Percentiles rank a stretch among this genome's conserved stretches.
Conservation (phyloP, 2,888 invertebrate genomes). For the Tineola bisselliella region DNA sequence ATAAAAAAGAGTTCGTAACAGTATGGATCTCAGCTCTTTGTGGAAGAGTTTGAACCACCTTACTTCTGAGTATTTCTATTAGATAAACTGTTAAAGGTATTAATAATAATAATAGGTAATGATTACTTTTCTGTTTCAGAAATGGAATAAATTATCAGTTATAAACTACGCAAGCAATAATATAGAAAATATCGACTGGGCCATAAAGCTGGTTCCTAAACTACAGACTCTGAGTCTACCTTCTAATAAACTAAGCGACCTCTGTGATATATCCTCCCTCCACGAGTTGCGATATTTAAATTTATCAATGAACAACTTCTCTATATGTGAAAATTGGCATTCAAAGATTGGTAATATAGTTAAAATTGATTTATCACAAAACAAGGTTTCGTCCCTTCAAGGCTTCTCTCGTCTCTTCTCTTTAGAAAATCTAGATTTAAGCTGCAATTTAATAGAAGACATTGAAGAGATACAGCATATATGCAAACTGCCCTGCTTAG, state of each 20-base stretch:
- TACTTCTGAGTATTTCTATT: too few species aligned
- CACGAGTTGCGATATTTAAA: slow-evolving; percentile 80
- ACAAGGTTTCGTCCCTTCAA: slow-evolving; percentile 75
- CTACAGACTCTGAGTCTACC: slow-evolving; percentile 77
- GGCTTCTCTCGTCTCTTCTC: slow-evolving; percentile 88
- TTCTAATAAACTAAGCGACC: slow-evolving; percentile 78
- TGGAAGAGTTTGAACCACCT: too few species aligned
- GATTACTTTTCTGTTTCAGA: too few species aligned
- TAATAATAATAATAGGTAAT: too few species aligned
- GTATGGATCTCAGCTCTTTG: too few species aligned
- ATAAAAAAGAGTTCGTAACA: too few species aligned
- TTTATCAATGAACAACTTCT: slow-evolving; percentile 81
- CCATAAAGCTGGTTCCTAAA: slow-evolving; percentile 79
- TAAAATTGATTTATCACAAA: slow-evolving; percentile 86
- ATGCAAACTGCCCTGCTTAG: slow-evolving; percentile 85
- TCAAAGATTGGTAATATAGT: slow-evolving; percentile 88
- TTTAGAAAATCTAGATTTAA: slow-evolving; percentile 84
- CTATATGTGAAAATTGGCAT: slow-evolving; percentile 79
- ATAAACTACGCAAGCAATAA: slow-evolving; percentile 84
- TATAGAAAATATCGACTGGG: slow-evolving; percentile 80
- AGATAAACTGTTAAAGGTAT: too few species aligned
- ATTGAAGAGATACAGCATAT: slow-evolving; percentile 84
- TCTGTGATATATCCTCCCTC: slow-evolving; percentile 81
- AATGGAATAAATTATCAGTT: slow-evolving; percentile 75
- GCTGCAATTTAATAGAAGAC: slow-evolving; percentile 83